Percentiles rank a stretch among this genome's conserved stretches.
Conservation (phyloP, 2,888 invertebrate species). For the Diloba caeruleocephala region DNA sequence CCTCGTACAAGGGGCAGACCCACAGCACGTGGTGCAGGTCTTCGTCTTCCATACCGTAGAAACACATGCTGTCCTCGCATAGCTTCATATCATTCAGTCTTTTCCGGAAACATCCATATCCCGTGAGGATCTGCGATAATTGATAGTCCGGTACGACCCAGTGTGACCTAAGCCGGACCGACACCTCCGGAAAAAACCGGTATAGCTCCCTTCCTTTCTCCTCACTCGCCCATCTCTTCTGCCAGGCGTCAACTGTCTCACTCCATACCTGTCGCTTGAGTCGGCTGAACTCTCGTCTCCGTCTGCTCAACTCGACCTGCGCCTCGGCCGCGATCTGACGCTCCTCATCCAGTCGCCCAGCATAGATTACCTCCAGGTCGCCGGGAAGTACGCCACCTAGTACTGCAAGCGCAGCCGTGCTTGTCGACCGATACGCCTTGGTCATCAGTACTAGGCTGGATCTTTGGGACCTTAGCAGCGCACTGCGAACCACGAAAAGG, state of each 20-base stretch:
- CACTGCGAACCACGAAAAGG: background rate
- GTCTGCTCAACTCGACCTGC: background rate
- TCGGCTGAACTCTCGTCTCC: background rate
- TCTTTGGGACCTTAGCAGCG: slow-evolving; percentile 1
- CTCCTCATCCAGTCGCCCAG: background rate
- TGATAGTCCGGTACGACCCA: background rate
- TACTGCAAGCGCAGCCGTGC: background rate
- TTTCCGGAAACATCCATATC: slow-evolving; percentile 1
- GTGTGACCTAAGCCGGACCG: too few relatives aligned
- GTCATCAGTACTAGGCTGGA: background rate
- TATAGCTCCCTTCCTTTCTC: slow-evolving; percentile 1
- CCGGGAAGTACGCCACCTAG: slow-evolving; percentile 1
- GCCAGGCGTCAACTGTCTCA: background rate
- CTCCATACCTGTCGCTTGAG: background rate
- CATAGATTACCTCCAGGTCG: slow-evolving; percentile 8
- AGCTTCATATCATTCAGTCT: slow-evolving; percentile 35
- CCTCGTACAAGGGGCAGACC: slow-evolving; percentile 2
- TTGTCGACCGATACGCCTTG: too few relatives aligned
- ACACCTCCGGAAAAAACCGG: too few relatives aligned
- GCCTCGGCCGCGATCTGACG: background rate
- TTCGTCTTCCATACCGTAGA: slow-evolving; percentile 16
- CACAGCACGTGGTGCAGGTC: slow-evolving; percentile 14
- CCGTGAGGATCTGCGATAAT: too few relatives aligned
- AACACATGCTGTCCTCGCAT: slow-evolving; percentile 2
- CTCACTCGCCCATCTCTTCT: slow-evolving; percentile 1